Base-by-base conservation (phyloP, 2,113 vertebrate genomes). In the Neolamprologus kungweensis region DNA sequence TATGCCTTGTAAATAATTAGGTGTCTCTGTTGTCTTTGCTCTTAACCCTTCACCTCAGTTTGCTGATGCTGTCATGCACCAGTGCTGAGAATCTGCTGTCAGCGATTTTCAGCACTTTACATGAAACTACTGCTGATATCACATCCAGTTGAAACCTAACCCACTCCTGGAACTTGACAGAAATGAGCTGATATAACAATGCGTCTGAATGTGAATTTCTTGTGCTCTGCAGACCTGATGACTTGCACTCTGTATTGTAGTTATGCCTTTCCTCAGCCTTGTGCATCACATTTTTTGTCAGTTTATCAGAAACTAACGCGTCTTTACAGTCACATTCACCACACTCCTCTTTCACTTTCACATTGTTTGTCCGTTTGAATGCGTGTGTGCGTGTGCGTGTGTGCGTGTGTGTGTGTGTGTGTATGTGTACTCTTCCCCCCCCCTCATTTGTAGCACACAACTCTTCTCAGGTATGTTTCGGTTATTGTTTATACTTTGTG, bases 341-440 rank as follows among this genome's bases (percentile, higher is more conserved):
- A 65, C 89, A 92, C 60, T 87, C 2, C 5, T 91, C 91, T 94
- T 95, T 95, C 93, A 90, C 84, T 94, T 94, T 94, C 90, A 87
- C 85, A 85, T 35, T 9, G 3, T 19, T 55, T n/a, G 50, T 37
- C 40, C 83, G n/a, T 89, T 87, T 51, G 28, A 35, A 11, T 37
- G 53, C 1, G 2, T 5, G 11, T 54, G 63, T 42, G 40, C 1
- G 2, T 5, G 11, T 23, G n/a, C 1, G 17, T 10, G 47, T 51
- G 17, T 45, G 50, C 10, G 7, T 58, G 17, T 35, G 17, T 51
- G 17, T 45, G 50, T n/a, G 7, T 58, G 17, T 35, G 17, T 51
- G 3, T 73, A 2, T 42, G 33, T 82, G 19, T 17, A 8, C 5
- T 23, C 17, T n/a, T 2, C 3, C 0, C 47, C 47, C 7, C 37